Percentiles rank a stretch among this genome's conserved stretches.
Evolutionary conservation across 92 coral and sea anemone species (phyloP).

Genomic region (Zoanthus sociatus): DNA sequence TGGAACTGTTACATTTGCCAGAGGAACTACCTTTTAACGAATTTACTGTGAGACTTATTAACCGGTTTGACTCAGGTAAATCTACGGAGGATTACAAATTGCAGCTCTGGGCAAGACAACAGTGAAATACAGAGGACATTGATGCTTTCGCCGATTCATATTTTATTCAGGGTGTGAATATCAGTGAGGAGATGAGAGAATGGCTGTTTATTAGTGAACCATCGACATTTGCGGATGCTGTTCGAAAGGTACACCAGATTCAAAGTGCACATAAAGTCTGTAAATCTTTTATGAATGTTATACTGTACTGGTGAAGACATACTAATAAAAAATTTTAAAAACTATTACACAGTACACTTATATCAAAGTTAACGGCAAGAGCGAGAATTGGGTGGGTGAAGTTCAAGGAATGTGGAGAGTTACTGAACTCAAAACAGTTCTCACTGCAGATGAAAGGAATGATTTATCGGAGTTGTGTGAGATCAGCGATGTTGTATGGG

Average conservation of each 20-base stretch:
- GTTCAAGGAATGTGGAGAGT: too few species aligned
- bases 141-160: conserved; percentile 56
- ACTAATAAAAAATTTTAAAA: too few species aligned
- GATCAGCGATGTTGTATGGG: too few species aligned
- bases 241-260: conserved; percentile 30
- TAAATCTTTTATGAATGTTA: too few species aligned
- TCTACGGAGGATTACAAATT: conserved; percentile 62
- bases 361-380: too few species aligned
- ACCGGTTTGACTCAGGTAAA: conserved; percentile 58
- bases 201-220: conserved; percentile 18
- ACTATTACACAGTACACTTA: too few species aligned
- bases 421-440: too few species aligned
- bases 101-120: conserved; percentile 53
- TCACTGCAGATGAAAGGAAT: too few species aligned
- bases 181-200: conserved; percentile 28
- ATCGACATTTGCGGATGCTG: conserved; percentile 22
- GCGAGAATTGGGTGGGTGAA: too few species aligned
- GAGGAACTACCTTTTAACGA: conserved; percentile 23
- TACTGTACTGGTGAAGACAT: too few species aligned
- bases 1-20: conserved; percentile 40
- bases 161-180: conserved; percentile 35
- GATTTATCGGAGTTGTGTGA: too few species aligned
- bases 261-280: conserved; percentile 32
- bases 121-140: conserved; percentile 50
- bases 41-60: conserved; percentile 16